Conservation (phyloP, 1,140 invertebrate genomes). For the Phymastichus coffea region DNA sequence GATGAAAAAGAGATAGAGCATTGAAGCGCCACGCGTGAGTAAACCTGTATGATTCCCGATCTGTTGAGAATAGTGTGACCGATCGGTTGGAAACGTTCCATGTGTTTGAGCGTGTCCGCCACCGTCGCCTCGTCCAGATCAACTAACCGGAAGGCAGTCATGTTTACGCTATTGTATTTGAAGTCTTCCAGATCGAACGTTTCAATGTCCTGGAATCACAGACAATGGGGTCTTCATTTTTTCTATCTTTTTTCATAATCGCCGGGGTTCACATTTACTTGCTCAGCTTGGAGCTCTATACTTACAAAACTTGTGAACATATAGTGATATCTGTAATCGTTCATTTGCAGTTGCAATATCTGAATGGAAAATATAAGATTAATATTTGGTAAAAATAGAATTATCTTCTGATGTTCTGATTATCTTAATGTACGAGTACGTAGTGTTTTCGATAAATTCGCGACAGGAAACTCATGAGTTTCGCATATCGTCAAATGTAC, state of each 20-base stretch:
- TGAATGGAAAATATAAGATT: conserved; percentile 56
- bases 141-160: conserved; percentile 86
- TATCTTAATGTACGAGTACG: too few species aligned
- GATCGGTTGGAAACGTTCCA: conserved; percentile 85
- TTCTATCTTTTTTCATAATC: too few species aligned
- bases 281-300: conserved; percentile 52
- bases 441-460: too few species aligned
- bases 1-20: too few species aligned
- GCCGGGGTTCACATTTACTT: neutral
- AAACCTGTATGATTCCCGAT: conserved; percentile 72
- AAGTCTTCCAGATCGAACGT: conserved; percentile 91
- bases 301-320: conserved; percentile 92
- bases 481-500: too few species aligned
- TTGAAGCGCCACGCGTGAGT: conserved; percentile 24
- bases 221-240: conserved; percentile 8
- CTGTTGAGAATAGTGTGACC: conserved; percentile 77
- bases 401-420: too few species aligned
- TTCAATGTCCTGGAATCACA: conserved; percentile 74
- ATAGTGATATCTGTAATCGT: conserved; percentile 90
- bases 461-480: too few species aligned
- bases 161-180: conserved; percentile 91
- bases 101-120: conserved; percentile 74
- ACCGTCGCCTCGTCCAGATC: conserved; percentile 78
- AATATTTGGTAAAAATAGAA: too few species aligned
- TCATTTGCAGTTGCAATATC: conserved; percentile 92